Evolutionary conservation across 2,113 vertebrate species (phyloP).

Genomic region (Willisornis vidua): DNA sequence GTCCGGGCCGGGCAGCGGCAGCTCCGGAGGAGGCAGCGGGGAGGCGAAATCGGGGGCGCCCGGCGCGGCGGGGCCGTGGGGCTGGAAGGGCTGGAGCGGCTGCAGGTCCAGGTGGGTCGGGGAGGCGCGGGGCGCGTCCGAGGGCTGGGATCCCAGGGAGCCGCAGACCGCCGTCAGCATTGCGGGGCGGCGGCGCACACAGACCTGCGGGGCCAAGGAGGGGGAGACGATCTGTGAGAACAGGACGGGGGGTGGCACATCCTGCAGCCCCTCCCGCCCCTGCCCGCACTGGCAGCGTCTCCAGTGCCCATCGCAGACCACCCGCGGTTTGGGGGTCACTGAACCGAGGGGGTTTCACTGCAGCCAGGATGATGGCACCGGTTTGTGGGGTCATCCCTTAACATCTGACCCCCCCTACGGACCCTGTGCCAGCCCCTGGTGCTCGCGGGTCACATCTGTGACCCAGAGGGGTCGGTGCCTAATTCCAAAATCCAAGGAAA

Average conservation of each 20-base stretch:
- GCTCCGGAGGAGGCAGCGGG: conserved; percentile 66
- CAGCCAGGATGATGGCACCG: rapidly evolving
- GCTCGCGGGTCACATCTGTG: background rate
- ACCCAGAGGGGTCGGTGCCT: background rate
- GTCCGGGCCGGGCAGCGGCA: conserved; percentile 71
- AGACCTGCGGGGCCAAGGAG: conserved; percentile 38
- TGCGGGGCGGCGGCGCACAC: conserved; percentile 56
- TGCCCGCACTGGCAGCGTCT: rapidly evolving
- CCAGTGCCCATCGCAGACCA: background rate
- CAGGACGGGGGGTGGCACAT: background rate
- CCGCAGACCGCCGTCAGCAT: conserved; percentile 83
- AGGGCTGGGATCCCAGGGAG: conserved; percentile 79
- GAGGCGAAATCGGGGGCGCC: conserved; percentile 67
- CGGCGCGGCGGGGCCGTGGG: conserved; percentile 63
- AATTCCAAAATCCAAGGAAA: background rate
- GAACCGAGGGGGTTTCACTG: background rate
- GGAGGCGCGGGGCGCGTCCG: conserved; percentile 75
- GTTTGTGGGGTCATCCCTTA: rapidly evolving
- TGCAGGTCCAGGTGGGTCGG: conserved; percentile 76
- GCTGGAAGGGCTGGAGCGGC: conserved; percentile 76
- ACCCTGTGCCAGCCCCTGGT: background rate
- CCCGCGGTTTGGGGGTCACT: background rate
- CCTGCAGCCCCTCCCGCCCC: too few relatives aligned
- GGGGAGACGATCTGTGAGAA: background rate
- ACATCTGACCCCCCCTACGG: rapidly evolving